Conservation (phyloP, 2,888 invertebrate genomes). For the Dryobota labecula region DNA sequence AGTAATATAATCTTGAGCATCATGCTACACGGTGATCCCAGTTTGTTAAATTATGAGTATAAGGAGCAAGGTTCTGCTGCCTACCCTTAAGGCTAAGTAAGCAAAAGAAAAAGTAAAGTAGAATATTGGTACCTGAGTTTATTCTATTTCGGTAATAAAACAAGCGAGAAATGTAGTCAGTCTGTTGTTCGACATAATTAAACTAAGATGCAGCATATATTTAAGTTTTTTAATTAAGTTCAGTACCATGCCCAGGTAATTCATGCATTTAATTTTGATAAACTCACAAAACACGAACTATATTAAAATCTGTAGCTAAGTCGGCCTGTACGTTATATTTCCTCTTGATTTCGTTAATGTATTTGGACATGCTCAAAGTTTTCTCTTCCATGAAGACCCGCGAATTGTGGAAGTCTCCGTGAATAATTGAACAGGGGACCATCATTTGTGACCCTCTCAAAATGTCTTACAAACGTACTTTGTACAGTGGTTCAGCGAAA, state of each 20-base stretch:
- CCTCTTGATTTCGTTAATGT: constrained; percentile 26
- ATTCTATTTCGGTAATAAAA: background rate
- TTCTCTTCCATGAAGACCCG: constrained; percentile 33
- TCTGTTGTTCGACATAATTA: background rate
- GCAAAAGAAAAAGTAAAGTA: background rate
- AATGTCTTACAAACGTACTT: constrained; percentile 22
- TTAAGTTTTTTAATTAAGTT: constrained; percentile 13
- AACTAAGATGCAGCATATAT: constrained; percentile 11
- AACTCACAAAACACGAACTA: constrained; percentile 4
- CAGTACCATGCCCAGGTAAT: background rate
- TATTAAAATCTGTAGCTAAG: constrained; percentile 6
- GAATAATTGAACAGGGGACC: constrained; percentile 55
- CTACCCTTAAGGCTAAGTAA: background rate
- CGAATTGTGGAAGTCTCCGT: constrained; percentile 48
- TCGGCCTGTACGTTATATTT: constrained; percentile 31
- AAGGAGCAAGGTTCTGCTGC: background rate
- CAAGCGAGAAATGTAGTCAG: background rate
- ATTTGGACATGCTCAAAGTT: constrained; percentile 45
- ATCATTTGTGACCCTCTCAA: constrained; percentile 51
- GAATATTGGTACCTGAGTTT: background rate
- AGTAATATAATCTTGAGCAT: background rate
- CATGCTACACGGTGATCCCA: background rate
- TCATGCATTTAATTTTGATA: constrained; percentile 1
- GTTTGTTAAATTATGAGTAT: background rate
- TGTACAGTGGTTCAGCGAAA: constrained; percentile 13